These are phyloP conservation scores for Coregonus clupeaformis DNA, from an alignment of 2,113 vertebrate species.

Conservation along the genomic window DNA sequence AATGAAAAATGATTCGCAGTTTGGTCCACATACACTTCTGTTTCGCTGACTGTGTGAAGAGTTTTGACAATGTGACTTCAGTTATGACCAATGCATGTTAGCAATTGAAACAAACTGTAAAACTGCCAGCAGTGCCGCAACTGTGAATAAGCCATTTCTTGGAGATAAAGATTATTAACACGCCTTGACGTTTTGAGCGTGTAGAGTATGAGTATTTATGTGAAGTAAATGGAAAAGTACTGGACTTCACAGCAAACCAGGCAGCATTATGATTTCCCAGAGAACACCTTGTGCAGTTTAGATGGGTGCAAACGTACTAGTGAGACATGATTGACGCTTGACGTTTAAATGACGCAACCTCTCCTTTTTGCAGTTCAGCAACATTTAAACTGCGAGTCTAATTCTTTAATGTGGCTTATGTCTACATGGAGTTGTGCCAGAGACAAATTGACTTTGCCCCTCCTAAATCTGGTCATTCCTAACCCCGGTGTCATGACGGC, in stretches of 20 bases:
- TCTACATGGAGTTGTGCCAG: conserved; percentile 24
- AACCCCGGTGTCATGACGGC: conserved; percentile 40
- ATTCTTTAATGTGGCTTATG: conserved; percentile 47
- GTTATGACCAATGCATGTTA: no score
- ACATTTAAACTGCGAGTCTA: conserved; percentile 29
- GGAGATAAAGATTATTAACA: conserved; percentile 51
- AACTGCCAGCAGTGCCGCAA: conserved; percentile 23
- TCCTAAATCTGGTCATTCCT: conserved; percentile 49
- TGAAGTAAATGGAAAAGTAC: conserved; percentile 40
- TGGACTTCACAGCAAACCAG: conserved; percentile 27
- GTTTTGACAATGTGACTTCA: no score
- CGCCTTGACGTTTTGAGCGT: conserved; percentile 26
- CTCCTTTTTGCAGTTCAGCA: conserved; percentile 48
- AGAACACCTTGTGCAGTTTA: conserved; percentile 30
- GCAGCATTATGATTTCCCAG: conserved; percentile 44
- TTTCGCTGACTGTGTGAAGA: no score
- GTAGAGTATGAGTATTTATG: conserved; percentile 24
- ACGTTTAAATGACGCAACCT: no score
- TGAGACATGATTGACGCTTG: no score
- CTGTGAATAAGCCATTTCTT: conserved; percentile 25
- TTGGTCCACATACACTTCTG: no score
- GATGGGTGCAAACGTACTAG: conserved; percentile 30
- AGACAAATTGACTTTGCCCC: conserved; percentile 30
- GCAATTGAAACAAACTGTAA: no score
- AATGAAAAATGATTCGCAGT: no score